These are phyloP conservation scores for Bradypodion ventrale DNA, from an alignment of 2,797 vertebrate genomes.

Conservation along the genomic window DNA sequence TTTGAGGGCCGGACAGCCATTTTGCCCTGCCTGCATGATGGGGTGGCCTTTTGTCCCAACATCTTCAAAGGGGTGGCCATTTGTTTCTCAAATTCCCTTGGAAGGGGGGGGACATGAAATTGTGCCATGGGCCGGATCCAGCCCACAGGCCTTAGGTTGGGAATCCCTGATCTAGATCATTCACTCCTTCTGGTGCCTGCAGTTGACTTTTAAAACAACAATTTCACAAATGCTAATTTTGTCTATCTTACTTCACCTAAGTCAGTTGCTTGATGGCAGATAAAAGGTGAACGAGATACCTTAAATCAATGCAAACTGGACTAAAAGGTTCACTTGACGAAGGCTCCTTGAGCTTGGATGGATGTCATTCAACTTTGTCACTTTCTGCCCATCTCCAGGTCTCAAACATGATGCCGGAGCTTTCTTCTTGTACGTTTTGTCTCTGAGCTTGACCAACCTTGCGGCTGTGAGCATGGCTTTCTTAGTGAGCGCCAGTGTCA, in stretches of 20 bases:
- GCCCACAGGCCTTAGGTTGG: no score
- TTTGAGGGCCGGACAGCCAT: no score
- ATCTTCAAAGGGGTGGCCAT: no score
- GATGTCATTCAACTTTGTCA: background rate
- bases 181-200: background rate
- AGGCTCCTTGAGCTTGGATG: background rate
- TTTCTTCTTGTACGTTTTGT: conserved; percentile 78
- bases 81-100: no score
- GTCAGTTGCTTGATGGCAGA: background rate
- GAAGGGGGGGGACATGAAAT: no score
- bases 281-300: background rate
- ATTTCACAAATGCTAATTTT: background rate
- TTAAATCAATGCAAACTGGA: background rate
- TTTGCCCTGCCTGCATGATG: no score
- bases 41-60: no score
- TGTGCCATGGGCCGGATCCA: no score
- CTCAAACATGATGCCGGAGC: conserved; percentile 72
- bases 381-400: conserved; percentile 59
- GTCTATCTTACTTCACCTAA: background rate
- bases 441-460: conserved; percentile 79
- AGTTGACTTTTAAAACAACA: background rate
- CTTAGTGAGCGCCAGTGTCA: conserved; percentile 79
- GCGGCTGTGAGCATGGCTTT: conserved; percentile 80
- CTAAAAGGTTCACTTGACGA: background rate
- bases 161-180: no score